Base-by-base conservation (phyloP, 92 coral and sea anemone genomes). In the Pocillopora meandrina region DNA sequence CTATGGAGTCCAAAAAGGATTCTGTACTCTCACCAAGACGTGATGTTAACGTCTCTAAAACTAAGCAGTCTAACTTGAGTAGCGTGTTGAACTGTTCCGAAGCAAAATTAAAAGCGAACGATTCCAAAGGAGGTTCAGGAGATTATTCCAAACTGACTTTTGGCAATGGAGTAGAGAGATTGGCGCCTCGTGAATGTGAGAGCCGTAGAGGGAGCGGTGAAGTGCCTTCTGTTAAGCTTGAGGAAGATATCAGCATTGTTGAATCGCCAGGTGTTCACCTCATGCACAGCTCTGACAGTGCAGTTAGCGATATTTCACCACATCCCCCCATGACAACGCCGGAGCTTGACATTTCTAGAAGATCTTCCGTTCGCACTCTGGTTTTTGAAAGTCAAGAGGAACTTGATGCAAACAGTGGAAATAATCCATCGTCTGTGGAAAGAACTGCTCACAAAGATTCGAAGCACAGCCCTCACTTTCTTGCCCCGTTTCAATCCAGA, bases 271-370 rank as follows among this genome's bases (percentile, higher is more conserved):
- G 23, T 16, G 49, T 12, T 17, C 86, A 73, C 52, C 52, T 42
- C 52, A 0, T 42, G 56, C 16, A 69, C 3, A 60, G 86, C 55
- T 82, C 1, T 7, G 71, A 60, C 20, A 72, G 86, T 63, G 1
- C 16, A 34, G 72, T 14, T 9, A 61, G 86, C 67, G 78, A 73
- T 18, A 21, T 35, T 0, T 62, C 79, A 1, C 77, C 35, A 6
- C 71, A 82, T 21, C 78, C 61, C 2, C 86, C 79, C 31, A 10
- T 82, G 69, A 60, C 79, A 35, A 82, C 79, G 10, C 86, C 86
- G 14, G 69, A 72, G 21, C 14, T 59, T 3, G 71, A 72, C 47
- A 60, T 36, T 23, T 82, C 79, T 0, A n/a, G 79, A 47, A 60
- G 71, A 61, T 82, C 86, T 12, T 82, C 86, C 10, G 26, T 82